phyloP scores from a whole-genome alignment of 1,140 invertebrate species.

The Danaus plexippus region DNA sequence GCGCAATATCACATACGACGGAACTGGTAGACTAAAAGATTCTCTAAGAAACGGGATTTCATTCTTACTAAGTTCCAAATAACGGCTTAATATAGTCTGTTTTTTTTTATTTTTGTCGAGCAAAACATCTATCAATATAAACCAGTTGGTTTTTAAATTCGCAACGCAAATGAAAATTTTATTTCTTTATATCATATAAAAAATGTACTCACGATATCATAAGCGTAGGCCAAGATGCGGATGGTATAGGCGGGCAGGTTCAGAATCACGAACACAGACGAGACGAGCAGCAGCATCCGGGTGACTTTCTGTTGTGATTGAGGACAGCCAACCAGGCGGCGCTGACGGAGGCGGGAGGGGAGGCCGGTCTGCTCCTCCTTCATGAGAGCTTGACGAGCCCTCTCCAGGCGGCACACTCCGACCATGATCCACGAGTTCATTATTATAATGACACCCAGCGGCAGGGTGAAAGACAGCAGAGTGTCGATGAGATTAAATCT shows the following conservation, averaged over 20 bases:
- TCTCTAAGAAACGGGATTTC: too few relatives aligned
- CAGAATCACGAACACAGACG: slow-evolving; percentile 83
- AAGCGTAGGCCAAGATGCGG: slow-evolving; percentile 73
- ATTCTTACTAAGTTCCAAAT: too few relatives aligned
- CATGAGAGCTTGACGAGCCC: slow-evolving; percentile 36
- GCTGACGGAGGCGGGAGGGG: slow-evolving; percentile 36
- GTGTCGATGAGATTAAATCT: slow-evolving; percentile 81
- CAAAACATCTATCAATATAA: too few relatives aligned
- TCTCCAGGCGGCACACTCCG: slow-evolving; percentile 70
- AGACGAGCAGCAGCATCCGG: slow-evolving; percentile 86
- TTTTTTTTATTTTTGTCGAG: too few relatives aligned
- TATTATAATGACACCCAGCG: slow-evolving; percentile 78
- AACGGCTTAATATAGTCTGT: too few relatives aligned
- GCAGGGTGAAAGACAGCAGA: slow-evolving; percentile 79
- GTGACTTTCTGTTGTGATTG: slow-evolving; percentile 80
- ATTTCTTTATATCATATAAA: too few relatives aligned
- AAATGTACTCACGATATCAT: slow-evolving; percentile 42
- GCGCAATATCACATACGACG: too few relatives aligned
- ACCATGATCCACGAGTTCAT: slow-evolving; percentile 80
- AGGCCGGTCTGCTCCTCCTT: slow-evolving; percentile 42
- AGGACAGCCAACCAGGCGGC: slow-evolving; percentile 24
- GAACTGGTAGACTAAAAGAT: too few relatives aligned
- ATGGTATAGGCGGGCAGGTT: slow-evolving; percentile 83
- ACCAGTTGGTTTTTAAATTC: background rate
- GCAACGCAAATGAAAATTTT: slow-evolving; percentile 1